Base-by-base conservation (phyloP, 1,140 invertebrate genomes). In the Hypsibius dujardini region DNA sequence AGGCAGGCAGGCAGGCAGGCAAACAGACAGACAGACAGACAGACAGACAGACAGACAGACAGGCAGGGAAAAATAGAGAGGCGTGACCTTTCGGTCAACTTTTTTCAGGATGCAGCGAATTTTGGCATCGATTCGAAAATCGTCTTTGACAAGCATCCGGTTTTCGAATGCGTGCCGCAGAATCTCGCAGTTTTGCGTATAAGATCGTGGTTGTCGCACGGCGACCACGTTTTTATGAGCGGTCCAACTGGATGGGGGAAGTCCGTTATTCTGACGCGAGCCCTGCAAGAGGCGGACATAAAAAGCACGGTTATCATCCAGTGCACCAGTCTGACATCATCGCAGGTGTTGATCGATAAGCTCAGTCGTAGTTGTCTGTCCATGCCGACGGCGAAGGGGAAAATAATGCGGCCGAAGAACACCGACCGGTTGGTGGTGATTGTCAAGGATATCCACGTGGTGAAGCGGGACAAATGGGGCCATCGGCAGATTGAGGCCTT, bases 391-490 rank as follows among this genome's bases (percentile, higher is more conserved):
- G 62, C 62, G 7, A 12, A 67, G 7, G 88, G 89, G 0, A 80
- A 86, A 46, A 83, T 89, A 59, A 86, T 87, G 75, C 82, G 84
- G 71, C 88, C 90, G 0, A 89, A 87, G 78, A 87, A 87, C 75
- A 80, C 82, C 60, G 85, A 87, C 70, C 80, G 84, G 71, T 78
- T 92, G 7, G 82, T 91, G 70, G 79, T 92, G 0, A 88, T 87
- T 79, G 83, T 92, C 70, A 89, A 88, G 77, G 87, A 90, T 77
- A 77, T 91, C 46, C 88, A 92, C 79, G 79, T 90, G 1, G 84
- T 87, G 1, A 85, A 87, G 76, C 82, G 85, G 60, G 90, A 92
- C 78, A 86, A 87, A 77, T 93, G 88, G 86, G 88, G 88, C 46
- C 90, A 87, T 2, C 89, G 85, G 74, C 86, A 87, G 75, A 77